Percentiles rank a stretch among this genome's conserved stretches.
Conservation (phyloP, 1,140 invertebrate species). For the Diorhabda sublineata region DNA sequence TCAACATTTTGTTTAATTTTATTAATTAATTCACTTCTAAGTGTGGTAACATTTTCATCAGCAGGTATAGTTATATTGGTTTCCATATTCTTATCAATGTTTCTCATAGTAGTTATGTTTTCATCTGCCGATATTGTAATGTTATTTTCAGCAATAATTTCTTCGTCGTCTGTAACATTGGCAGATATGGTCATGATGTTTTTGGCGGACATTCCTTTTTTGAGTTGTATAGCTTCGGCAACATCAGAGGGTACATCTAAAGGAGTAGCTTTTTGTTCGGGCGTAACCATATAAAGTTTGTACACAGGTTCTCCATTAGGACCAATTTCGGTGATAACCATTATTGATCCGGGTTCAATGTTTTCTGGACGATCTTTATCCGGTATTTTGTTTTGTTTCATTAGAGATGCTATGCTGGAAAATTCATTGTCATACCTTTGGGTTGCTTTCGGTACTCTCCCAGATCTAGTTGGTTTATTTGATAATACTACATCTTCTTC, state of each 20-base stretch:
- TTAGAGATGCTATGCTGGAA: neutral
- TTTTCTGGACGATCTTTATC: constrained; percentile 9
- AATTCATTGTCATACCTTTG: constrained; percentile 20
- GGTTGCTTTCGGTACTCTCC: constrained; percentile 33
- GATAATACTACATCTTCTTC: constrained; percentile 27
- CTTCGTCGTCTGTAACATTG: constrained; percentile 12
- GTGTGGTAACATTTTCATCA: constrained; percentile 18
- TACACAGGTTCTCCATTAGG: constrained; percentile 42
- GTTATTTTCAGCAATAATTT: constrained; percentile 14
- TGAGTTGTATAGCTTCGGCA: constrained; percentile 24
- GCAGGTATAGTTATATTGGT: constrained; percentile 26
- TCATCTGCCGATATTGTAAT: constrained; percentile 26
- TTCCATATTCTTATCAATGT: constrained; percentile 11
- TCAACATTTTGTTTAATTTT: neutral
- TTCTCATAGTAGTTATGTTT: constrained; percentile 14
- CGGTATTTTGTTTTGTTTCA: constrained; percentile 9
- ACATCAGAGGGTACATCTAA: constrained; percentile 47
- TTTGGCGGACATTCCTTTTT: constrained; percentile 11
- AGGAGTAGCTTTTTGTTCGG: constrained; percentile 42
- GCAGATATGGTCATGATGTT: constrained; percentile 22
- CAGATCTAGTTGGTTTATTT: constrained; percentile 33
- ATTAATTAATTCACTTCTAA: neutral
- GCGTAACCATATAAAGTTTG: constrained; percentile 49
- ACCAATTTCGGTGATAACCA: constrained; percentile 44
- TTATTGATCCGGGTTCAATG: constrained; percentile 42